A percentile compares a stretch with the other conserved stretches of the same genome.
Conservation (phyloP, 2,113 vertebrate species). For the Chiloscyllium plagiosum region DNA sequence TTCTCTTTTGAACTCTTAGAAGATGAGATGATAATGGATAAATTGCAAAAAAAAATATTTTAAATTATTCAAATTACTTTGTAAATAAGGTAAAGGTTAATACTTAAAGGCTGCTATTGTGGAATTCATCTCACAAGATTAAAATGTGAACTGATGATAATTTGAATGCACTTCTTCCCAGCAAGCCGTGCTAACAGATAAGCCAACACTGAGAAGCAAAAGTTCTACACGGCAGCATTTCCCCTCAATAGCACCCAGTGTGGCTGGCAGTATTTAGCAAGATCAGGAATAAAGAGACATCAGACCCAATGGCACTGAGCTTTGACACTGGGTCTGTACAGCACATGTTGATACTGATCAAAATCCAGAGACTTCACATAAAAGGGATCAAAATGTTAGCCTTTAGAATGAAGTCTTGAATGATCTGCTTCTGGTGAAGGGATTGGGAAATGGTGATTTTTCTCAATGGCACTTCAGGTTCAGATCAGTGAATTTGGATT, state of each 20-base stretch:
- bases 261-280: not conserved
- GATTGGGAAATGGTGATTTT: not conserved
- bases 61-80: slow-evolving; percentile 12
- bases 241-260: not conserved
- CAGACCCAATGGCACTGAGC: not conserved
- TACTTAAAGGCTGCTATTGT: not conserved
- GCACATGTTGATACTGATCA: too few relatives aligned
- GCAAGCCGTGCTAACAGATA: not conserved
- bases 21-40: not conserved
- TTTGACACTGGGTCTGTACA: not conserved
- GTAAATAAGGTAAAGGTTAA: not conserved
- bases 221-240: not conserved
- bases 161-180: not conserved
- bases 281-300: not conserved
- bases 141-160: slow-evolving; percentile 23
- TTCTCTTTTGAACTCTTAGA: not conserved
- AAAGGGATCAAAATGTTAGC: not conserved
- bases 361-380: not conserved
- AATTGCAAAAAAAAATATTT: not conserved
- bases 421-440: not conserved
- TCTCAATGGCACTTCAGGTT: not conserved
- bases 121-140: not conserved
- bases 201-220: not conserved
- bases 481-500: not conserved
- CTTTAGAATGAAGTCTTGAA: not conserved